Evolutionary conservation across 1,140 invertebrate species (phyloP), one percentile per base, ranked within the genome.

Genomic region (Hesperophylax magnus): DNA sequence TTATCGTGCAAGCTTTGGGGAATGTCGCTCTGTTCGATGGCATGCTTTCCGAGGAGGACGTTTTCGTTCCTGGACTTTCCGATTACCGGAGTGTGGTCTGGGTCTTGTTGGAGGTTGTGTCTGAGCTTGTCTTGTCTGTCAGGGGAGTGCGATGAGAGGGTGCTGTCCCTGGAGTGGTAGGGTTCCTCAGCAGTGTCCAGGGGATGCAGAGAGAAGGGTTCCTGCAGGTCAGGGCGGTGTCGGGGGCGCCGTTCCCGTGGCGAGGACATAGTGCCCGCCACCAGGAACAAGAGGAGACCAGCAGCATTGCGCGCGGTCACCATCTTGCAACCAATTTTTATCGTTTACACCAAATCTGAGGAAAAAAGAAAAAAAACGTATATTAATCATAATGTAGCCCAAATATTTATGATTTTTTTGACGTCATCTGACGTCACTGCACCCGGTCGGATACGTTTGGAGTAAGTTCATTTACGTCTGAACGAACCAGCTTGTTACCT

Each of bases 1-100:
- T 88, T 88, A 3, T 83, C 79, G 72, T 80, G 82, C 5, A 80
- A 24, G 8, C 61, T 71, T 60, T 82, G 81, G 5, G 81, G 77
- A 7, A 47, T 18, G 14, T 79, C 61, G 27, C 9, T 52, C 2
- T 54, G 58, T 3, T 69, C 63, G n/a, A 39, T 69, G 17, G 22
- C 61, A n/a, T 82, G 81, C 34, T 77, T 79, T 39, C 63, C 78
- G 53, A 54, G 54, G 61, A 67, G 34, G 9, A 53, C 39, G 24
- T 58, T 47, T 47, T 78, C 80, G 27, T 79, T 82, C 63, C 71
- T 76, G 14, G 53, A 67, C 24, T 79, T 79, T 18, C 79, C 72
- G 3, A 80, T 34, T 11, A 39, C 17, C 1, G 67, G 18, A 53
- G 63, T 24, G 34, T 79, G 74, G 31, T 83, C 78, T 14, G 56